These are phyloP conservation scores for Saccostrea echinata DNA, from an alignment of 1,140 invertebrate species.

Conservation along the genomic window DNA sequence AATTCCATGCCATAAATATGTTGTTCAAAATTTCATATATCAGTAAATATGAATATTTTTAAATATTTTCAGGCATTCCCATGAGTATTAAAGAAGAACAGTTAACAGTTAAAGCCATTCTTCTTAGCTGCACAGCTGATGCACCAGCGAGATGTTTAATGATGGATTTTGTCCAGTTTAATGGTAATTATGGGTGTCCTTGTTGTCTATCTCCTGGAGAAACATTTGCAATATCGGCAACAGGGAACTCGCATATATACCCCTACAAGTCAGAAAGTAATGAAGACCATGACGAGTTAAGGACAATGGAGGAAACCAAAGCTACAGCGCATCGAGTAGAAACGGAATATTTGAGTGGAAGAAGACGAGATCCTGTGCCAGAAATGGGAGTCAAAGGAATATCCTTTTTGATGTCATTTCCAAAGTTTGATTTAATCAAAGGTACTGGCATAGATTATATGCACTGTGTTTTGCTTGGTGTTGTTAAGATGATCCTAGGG, in stretches of 20 bases:
- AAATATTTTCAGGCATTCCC: background rate
- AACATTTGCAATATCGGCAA: constrained; percentile 32
- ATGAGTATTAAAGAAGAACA: background rate
- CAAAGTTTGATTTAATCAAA: constrained; percentile 34
- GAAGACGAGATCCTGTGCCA: constrained; percentile 20
- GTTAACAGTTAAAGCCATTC: background rate
- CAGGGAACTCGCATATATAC: constrained; percentile 37
- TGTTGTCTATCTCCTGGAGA: constrained; percentile 17
- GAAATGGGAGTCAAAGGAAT: constrained; percentile 45
- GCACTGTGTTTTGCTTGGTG: constrained; percentile 34
- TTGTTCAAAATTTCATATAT: background rate
- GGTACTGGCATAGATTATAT: constrained; percentile 35
- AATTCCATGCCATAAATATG: no score
- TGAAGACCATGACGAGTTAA: constrained; percentile 6
- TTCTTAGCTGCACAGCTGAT: constrained; percentile 27
- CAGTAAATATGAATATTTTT: background rate
- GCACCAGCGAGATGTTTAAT: constrained; percentile 38
- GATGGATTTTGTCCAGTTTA: constrained; percentile 39
- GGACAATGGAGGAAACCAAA: background rate
- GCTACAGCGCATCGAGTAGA: background rate
- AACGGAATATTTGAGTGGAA: background rate
- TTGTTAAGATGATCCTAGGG: constrained; percentile 35
- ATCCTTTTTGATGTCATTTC: constrained; percentile 14
- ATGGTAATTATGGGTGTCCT: constrained; percentile 28
- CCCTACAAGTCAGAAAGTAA: no score